Percentiles rank a stretch among this genome's conserved stretches.
phyloP scores from a whole-genome alignment of 2,888 invertebrate species.

The Drosophila stalkeri region DNA sequence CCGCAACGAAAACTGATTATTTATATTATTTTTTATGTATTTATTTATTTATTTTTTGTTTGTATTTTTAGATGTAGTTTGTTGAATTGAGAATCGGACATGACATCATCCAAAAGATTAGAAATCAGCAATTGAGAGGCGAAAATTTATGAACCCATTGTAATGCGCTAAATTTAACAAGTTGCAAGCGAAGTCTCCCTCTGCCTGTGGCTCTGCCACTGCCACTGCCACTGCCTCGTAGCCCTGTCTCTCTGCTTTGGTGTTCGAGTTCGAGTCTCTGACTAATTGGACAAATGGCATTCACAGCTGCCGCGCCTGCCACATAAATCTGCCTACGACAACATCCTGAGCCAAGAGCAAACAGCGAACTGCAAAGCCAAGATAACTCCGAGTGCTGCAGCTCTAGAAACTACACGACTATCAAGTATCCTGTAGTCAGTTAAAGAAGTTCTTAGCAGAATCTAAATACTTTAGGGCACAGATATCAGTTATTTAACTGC shows the following conservation, averaged over 20 bases:
- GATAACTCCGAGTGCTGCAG: not conserved
- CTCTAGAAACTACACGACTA: not conserved
- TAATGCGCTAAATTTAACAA: constrained; percentile 79
- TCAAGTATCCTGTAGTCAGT: not conserved
- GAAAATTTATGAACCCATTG: constrained; percentile 72
- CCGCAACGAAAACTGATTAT: constrained; percentile 55
- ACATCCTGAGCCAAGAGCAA: constrained; percentile 62
- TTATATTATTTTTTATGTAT: constrained; percentile 24
- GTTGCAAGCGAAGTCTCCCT: constrained; percentile 50
- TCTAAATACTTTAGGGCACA: too few relatives aligned
- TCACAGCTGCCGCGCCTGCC: constrained; percentile 73
- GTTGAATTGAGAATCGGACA: constrained; percentile 33
- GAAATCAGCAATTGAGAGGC: constrained; percentile 45
- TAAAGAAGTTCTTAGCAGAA: not conserved
- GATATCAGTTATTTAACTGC: not conserved
- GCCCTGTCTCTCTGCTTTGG: constrained; percentile 10
- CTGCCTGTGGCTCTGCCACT: not conserved
- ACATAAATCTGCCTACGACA: constrained; percentile 67
- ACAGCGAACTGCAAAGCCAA: not conserved
- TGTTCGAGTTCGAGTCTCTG: constrained; percentile 35
- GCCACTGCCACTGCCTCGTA: not conserved
- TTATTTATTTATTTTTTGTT: not conserved
- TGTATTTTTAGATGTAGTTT: constrained; percentile 18
- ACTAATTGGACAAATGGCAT: constrained; percentile 79
- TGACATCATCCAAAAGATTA: constrained; percentile 72